phyloP scores from a whole-genome alignment of 1,140 invertebrate genomes.

The Ladona fulva region DNA sequence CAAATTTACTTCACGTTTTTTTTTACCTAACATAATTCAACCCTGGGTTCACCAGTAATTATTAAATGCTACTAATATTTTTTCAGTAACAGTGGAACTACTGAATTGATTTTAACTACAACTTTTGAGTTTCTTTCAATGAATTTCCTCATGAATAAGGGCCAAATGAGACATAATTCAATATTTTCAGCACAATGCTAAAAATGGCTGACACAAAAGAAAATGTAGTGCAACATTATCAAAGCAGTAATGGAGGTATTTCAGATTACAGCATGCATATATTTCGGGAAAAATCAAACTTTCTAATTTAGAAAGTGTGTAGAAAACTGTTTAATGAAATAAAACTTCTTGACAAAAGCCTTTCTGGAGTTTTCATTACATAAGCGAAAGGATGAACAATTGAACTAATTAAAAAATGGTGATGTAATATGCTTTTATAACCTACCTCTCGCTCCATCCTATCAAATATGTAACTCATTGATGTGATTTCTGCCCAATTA shows the following conservation, averaged over 20 bases:
- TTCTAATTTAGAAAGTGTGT: not conserved
- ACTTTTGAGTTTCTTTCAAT: no score
- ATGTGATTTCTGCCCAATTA: slow-evolving; percentile 62
- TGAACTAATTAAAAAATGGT: not conserved
- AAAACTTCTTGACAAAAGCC: not conserved
- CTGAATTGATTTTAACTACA: no score
- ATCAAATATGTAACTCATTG: slow-evolving; percentile 57
- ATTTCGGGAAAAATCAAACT: no score
- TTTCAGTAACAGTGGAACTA: no score
- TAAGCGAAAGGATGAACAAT: not conserved
- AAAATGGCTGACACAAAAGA: no score
- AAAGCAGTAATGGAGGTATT: no score
- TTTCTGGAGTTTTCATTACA: not conserved
- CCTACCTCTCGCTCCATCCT: slow-evolving; percentile 47
- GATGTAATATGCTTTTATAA: slow-evolving; percentile 17
- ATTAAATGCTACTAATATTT: no score
- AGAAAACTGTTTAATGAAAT: not conserved
- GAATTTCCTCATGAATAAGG: no score
- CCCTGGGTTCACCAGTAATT: not conserved
- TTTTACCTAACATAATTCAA: not conserved
- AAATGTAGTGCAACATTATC: no score
- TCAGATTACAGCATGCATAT: no score
- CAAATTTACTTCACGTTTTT: not conserved
- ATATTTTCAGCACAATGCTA: no score
- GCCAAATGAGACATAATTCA: no score